Conservation (phyloP, 2,797 vertebrate genomes). For the Falco rusticolus region DNA sequence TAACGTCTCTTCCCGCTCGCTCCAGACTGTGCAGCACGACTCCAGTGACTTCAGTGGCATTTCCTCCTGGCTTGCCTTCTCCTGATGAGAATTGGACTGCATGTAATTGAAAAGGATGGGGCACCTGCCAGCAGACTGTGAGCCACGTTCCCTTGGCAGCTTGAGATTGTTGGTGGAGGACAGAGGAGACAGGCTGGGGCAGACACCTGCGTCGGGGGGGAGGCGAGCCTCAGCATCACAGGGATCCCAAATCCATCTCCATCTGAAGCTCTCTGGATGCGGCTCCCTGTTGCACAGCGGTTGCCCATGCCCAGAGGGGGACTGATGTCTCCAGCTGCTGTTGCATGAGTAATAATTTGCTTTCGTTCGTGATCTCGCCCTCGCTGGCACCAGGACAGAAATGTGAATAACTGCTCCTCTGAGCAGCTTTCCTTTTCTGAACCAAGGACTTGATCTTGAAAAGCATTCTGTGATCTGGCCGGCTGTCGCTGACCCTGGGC, state of each 20-base stretch:
- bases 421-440: background rate
- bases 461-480: background rate
- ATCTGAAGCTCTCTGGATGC: background rate
- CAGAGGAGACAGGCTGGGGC: background rate
- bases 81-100: constrained; percentile 31
- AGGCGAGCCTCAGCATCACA: fast-evolving
- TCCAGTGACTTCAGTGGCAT: background rate
- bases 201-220: background rate
- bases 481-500: background rate
- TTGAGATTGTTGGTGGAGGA: background rate
- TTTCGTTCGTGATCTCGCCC: background rate
- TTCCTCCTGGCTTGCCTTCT: constrained; percentile 50
- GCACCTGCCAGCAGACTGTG: constrained; percentile 7
- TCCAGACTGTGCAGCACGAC: background rate
- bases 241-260: background rate
- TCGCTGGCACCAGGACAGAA: background rate
- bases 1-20: background rate
- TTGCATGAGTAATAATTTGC: background rate
- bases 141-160: constrained; percentile 23
- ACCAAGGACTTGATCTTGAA: background rate
- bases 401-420: background rate
- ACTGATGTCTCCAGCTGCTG: background rate
- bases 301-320: background rate
- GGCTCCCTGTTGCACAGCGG: fast-evolving
- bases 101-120: constrained; percentile 37